Base-by-base conservation (phyloP, 2,113 vertebrate species). In the Symphodus melops region DNA sequence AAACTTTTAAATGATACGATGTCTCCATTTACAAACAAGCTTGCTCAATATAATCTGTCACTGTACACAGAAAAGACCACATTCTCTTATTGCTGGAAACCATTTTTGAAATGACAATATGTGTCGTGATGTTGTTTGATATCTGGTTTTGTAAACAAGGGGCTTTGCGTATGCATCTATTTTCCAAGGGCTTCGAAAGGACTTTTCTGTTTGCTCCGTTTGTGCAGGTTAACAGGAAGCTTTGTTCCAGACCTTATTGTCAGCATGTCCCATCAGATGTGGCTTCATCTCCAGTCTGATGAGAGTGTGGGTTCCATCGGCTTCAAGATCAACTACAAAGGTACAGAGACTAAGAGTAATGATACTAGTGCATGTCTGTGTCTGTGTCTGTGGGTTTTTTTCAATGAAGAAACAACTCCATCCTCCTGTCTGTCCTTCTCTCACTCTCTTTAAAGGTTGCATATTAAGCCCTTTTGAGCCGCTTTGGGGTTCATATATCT, bases 321-420 rank as follows among this genome's bases (percentile, higher is more conserved):
- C 65, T 99, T 99, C 92, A 99, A 99, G 89, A 96, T 99, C 89
- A 98, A 97, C 95, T 99, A 98, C 92, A 98, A 98, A 97, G 98
- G 97, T 99, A 94, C 17, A 67, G 36, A 58, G 36, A 39, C 69
- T 33, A 52, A 20, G 51, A 33, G n/a, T n/a, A 44, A 36, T 20
- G 72, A 83, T 81, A 68, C 58, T 52, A 75, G 79, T 56, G 66
- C 48, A 72, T 12, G 51, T 71, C 68, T 88, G 28, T 60, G 59
- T 76, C 21, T 41, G 64, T 41, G 64, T 78, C 64, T 72, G 42
- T 53, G 56, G 48, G 16, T 64, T 8, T 67, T 21, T 0, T 28
- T 67, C 54, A 67, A 48, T 65, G 37, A 77, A 71, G 59, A 49
- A 81, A 42, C 2, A 19, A 53, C 14, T 75, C 61, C 5, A 20